These are phyloP conservation scores for Volucella bombylans DNA, from an alignment of 2,888 invertebrate species.

Conservation along the genomic window DNA sequence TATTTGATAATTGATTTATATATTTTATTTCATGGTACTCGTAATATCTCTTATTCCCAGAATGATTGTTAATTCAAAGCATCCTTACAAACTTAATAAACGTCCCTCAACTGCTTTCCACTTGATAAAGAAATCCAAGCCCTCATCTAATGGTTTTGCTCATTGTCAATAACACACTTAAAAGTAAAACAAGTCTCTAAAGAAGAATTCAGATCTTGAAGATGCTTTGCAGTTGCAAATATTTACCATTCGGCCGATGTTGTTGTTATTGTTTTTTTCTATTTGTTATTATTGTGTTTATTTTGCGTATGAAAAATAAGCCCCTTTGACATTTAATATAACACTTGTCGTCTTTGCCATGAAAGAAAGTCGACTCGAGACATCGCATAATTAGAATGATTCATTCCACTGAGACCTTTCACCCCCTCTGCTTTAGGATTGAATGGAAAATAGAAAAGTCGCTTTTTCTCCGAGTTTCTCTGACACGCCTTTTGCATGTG, in stretches of 20 bases:
- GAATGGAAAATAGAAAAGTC: constrained; percentile 56
- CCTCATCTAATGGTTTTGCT: too few relatives aligned
- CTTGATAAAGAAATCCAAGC: too few relatives aligned
- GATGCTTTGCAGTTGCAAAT: too few relatives aligned
- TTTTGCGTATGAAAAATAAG: constrained; percentile 39
- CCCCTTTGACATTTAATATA: constrained; percentile 60
- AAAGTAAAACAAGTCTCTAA: too few relatives aligned
- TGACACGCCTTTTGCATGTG: constrained; percentile 48
- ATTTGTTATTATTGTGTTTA: constrained; percentile 10
- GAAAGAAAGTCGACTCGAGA: constrained; percentile 53
- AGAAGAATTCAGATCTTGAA: too few relatives aligned
- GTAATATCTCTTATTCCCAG: too few relatives aligned
- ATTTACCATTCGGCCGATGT: not conserved
- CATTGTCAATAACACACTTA: too few relatives aligned
- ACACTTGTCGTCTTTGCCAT: constrained; percentile 63
- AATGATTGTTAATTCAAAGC: too few relatives aligned
- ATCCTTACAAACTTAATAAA: too few relatives aligned
- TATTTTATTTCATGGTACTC: too few relatives aligned
- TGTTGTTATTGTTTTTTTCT: constrained; percentile 16
- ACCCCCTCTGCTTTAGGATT: constrained; percentile 29
- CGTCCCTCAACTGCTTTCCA: too few relatives aligned
- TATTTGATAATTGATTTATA: too few relatives aligned
- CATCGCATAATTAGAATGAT: constrained; percentile 66
- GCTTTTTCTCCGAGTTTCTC: constrained; percentile 52
- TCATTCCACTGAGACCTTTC: constrained; percentile 56